Base-by-base conservation (phyloP, 2,797 vertebrate genomes). In the Phylloscopus collybita region DNA sequence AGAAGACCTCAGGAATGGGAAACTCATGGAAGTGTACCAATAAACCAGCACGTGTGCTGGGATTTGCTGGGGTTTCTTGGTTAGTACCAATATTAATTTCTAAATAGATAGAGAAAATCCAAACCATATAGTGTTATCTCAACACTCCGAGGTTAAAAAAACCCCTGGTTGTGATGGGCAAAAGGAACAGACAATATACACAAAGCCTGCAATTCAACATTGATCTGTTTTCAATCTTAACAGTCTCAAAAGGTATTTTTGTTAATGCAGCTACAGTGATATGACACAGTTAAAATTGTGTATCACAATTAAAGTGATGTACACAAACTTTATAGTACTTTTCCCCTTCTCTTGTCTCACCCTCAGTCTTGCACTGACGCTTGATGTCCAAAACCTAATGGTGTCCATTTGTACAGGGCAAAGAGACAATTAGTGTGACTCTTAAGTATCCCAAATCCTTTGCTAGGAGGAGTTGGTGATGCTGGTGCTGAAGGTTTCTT, bases 381-480 rank as follows among this genome's bases (percentile, higher is more conserved):
- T 73, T 2, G 2, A 51, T 57, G 13, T 70, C 19, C 40, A 59
- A 66, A 76, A 51, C 30, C 7, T 73, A 30, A 51, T 36, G 15
- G 6, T 32, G n/a, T 61, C 42, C 25, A 22, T 49, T 64, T 0
- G 0, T 53, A 9, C 25, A 88, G 11, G n/a, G 44, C 27, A 80
- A 32, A 64, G 45, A 47, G 12, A 59, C 6, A 13, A 7, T 36
- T 84, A 22, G 26, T 0, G 0, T 22, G 70, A 73, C 22, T 25
- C 25, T 50, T 23, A 45, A 49, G 8, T 19, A 79, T 57, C 9
- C 25, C 15, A 51, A 49, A 44, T 20, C 16, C 32, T 67, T 79
- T 86, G 10, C 26, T 67, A 47, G 30, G 18, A 91, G 22, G 8
- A 76, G 6, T 12, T 38, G 38, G 17, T 56, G 26, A 21, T 54